Conservation (phyloP, 2,113 vertebrate genomes). For the Uropsilus gracilis region DNA sequence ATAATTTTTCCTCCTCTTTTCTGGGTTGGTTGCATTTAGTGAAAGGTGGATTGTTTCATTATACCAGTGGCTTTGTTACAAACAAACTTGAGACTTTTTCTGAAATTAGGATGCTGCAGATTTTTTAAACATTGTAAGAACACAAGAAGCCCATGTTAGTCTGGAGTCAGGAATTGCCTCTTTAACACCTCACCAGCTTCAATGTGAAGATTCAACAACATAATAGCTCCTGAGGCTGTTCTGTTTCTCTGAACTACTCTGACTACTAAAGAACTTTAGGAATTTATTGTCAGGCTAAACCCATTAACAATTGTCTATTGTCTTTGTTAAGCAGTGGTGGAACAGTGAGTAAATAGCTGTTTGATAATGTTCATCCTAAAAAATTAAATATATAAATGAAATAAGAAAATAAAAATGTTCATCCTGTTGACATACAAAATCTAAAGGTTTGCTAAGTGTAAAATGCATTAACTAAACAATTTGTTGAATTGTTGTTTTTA, state of each 20-base stretch:
- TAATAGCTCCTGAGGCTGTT: background rate
- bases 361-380: no score
- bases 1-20: background rate
- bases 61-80: background rate
- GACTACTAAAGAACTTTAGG: constrained; percentile 36
- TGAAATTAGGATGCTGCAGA: background rate
- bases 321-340: constrained; percentile 51
- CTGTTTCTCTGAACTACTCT: constrained; percentile 22
- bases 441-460: background rate
- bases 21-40: background rate
- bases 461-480: constrained; percentile 41
- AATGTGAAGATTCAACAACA: background rate
- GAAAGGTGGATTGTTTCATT: background rate
- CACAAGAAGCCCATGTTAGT: background rate
- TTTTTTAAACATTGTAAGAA: background rate
- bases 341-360: constrained; percentile 11
- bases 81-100: background rate
- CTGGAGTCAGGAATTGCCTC: background rate
- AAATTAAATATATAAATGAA: no score
- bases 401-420: no score
- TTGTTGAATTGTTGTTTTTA: constrained; percentile 37
- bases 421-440: background rate
- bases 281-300: constrained; percentile 35
- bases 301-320: constrained; percentile 51
- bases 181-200: background rate